These are phyloP conservation scores for Centropyge bicolor DNA, from an alignment of 2,797 vertebrate species.

Conservation along the genomic window DNA sequence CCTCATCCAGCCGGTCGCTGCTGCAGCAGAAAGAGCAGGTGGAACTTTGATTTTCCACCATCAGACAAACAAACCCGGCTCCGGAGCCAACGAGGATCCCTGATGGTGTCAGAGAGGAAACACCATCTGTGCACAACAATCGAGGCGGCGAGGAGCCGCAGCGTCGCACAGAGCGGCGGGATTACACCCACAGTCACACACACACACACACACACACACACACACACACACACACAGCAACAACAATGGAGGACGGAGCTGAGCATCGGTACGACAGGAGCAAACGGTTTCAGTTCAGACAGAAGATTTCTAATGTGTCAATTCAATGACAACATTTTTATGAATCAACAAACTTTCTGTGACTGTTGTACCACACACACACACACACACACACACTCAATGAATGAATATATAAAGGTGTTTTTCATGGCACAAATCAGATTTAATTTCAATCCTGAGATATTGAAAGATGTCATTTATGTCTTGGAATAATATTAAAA, in stretches of 20 bases:
- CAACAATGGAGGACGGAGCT: neutral
- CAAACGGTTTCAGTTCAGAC: no score
- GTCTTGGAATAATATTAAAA: neutral
- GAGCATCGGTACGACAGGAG: neutral
- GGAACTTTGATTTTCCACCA: slow-evolving; percentile 1
- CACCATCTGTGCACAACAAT: slow-evolving; percentile 60
- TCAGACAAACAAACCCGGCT: slow-evolving; percentile 21
- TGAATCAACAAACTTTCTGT: neutral
- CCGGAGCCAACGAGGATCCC: slow-evolving; percentile 37
- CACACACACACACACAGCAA: no score
- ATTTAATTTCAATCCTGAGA: neutral
- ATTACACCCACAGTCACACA: slow-evolving; percentile 7
- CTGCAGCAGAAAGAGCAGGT: slow-evolving; percentile 27
- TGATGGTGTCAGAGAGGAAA: slow-evolving; percentile 53
- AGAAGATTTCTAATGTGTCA: no score
- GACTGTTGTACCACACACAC: neutral
- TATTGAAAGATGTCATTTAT: neutral
- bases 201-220: neutral
- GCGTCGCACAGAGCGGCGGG: slow-evolving; percentile 1
- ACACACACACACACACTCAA: no score
- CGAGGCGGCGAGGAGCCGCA: neutral
- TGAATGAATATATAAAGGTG: neutral
- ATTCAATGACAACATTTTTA: neutral
- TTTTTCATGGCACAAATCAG: slow-evolving; percentile 9
- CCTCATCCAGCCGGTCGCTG: slow-evolving; percentile 19